Evolutionary conservation across 2,113 vertebrate species (phyloP), one percentile per base, ranked within the genome.

Genomic region (Sander vitreus): DNA sequence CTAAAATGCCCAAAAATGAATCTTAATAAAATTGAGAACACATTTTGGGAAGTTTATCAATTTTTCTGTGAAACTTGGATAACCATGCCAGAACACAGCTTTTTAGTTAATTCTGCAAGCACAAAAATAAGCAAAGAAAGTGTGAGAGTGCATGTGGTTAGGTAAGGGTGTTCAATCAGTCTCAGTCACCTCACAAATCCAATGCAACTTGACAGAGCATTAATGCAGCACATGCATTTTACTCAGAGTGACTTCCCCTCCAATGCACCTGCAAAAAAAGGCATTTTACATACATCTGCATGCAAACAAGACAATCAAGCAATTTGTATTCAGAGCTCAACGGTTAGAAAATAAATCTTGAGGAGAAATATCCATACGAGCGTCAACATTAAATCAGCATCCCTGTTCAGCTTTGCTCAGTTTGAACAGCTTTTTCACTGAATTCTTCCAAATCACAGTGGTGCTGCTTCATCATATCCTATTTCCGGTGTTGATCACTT

Each of bases 251-350:
- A 66, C 55, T 62, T 74, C 55, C 66, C 50, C 59, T 63, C 16
- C 21, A 11, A 9, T 78, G 63, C 66, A 81, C 85, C 70, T 84
- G 80, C 12, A 7, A 89, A 83, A 83, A 60, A 76, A 86, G 81
- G 77, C 68, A 16, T 85, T 89, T 86, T 64, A 60, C 73, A 84
- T 76, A 73, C 47, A 79, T 86, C 80, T 76, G 82, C 78, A 89
- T 90, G 53, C 85, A 88, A 87, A 85, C 67, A 82, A 83, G 80
- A 80, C 78, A 85, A 62, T 45, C 54, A 50, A 19, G 47, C 43
- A 11, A 82, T 90, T 81, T 91, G 68, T 76, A 88, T 87, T 86
- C 73, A 53, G 54, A 84, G 73, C 80, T 78, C 75, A 75, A 66
- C 36, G 68, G 70, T 57, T 51, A 73, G 79, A 67, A 81, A 84